Evolutionary conservation across 2,113 vertebrate genomes (phyloP), one percentile per base, ranked within the genome.

Genomic region (Gasterosteus aculeatus): DNA sequence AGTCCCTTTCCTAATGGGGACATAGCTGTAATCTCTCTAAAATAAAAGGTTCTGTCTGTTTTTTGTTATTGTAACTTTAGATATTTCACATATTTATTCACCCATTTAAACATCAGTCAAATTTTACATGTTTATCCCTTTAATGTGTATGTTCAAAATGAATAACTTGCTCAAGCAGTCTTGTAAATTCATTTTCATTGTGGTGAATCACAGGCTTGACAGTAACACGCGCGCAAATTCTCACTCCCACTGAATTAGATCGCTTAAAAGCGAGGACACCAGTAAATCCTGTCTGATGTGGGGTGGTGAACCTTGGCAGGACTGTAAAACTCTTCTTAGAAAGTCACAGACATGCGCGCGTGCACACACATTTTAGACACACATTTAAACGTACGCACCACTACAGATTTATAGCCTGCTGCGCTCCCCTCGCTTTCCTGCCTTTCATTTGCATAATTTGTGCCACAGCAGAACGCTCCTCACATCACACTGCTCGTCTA

Each of bases 261-360:
- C 5, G 7, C 71, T 51, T 7, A 3, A 44, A 69, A 81, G 61
- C 11, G 16, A 77, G 47, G 35, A 51, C 67, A 49, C 31, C 10
- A 3, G 15, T 88, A 84, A 77, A 84, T 88, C 78, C 44, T 15
- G 3, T 11, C 80, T 80, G 80, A 83, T 82, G 73, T 75, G 73
- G 65, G 63, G 70, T 44, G 63, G 76, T 88, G 86, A 85, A 88
- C 77, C 59, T 61, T 65, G 83, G 54, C 81, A 80, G 74, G 56
- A 77, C 77, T 76, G 68, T 75, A 49, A 83, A 72, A 66, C 59
- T 71, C 35, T 59, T 82, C 80, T 78, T 58, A 77, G 67, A 75
- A 80, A 75, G 69, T 69, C 65, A 9, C 16, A 62, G n/a, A 44
- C 18, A 67, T 46, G 54, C 11, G 46, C 42, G 22, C 41, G 35